Evolutionary conservation across 2,113 vertebrate species (phyloP).

Genomic region (Engystomops pustulosus): DNA sequence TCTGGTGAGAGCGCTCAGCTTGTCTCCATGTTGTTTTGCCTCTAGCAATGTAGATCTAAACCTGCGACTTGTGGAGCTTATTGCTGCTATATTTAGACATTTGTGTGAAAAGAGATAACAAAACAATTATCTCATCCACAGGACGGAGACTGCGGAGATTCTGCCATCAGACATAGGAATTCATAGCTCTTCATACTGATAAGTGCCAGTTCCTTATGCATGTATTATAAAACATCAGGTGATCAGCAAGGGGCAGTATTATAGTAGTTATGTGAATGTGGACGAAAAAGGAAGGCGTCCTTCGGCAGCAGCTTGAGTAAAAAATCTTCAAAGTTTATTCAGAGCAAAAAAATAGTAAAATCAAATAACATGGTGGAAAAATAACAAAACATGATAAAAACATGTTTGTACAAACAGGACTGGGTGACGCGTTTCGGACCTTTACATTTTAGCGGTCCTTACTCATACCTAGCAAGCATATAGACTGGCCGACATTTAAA

Average conservation of each 20-base stretch:
- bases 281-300: no score
- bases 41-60: neutral
- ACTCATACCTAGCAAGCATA: no score
- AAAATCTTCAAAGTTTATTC: no score
- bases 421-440: no score
- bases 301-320: no score
- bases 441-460: no score
- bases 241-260: neutral
- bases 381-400: no score
- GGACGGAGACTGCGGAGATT: neutral
- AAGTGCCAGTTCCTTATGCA: neutral
- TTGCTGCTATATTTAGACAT: neutral
- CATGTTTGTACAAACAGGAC: no score
- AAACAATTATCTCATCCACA: neutral
- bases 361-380: no score
- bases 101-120: neutral
- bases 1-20: neutral
- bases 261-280: no score
- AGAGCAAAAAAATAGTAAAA: no score
- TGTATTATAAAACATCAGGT: neutral
- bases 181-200: neutral
- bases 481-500: no score
- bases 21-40: neutral
- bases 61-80: neutral
- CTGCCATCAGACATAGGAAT: neutral